Base-by-base conservation (phyloP, 2,888 invertebrate genomes). In the Eupelmus urozonus region DNA sequence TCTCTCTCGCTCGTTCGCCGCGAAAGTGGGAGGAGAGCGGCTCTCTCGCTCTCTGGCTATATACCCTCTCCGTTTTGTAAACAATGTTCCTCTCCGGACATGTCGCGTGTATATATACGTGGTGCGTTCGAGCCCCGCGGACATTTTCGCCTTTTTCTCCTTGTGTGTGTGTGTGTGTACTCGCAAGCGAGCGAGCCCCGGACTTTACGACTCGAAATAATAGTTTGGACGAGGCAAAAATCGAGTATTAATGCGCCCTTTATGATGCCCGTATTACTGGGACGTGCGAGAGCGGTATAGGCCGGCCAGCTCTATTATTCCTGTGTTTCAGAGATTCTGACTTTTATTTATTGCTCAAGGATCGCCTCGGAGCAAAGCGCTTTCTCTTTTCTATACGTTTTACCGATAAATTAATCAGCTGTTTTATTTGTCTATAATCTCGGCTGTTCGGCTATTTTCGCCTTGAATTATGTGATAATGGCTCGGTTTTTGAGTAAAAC, bases 141-240 rank as follows among this genome's bases (percentile, higher is more conserved):
- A 34, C n/a, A n/a, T n/a, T n/a, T n/a, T n/a, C n/a, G n/a, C n/a
- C n/a, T n/a, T n/a, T 63, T 23, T 66, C 18, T 66, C 51, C 18
- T 42, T 49, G 18, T 27, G 2, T 18, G 2, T 7, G 23, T 11
- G 60, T 34, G 11, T 69, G 9, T 69, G 16, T 18, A 34, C 3
- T 3, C 34, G 3, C 34, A 34, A 34, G 34, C 34, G n/a, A n/a
- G 27, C 57, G 45, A 13, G 29, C 51, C 5, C 51, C 9, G 2
- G 34, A 62, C 53, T 62, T 72, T 53, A 72, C 40, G 72, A 53
- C 72, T 72, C 62, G 53, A 63, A 72, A 72, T 72, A 53, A 72
- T 63, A 53, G 62, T 63, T 72, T 45, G 34, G 9, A 34, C 34
- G 9, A 34, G 23, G 42, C 40, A 55, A 63, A 55, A 72, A 63